Conservation (phyloP, 2,888 invertebrate species). For the Acrocyrtus sp. region DNA sequence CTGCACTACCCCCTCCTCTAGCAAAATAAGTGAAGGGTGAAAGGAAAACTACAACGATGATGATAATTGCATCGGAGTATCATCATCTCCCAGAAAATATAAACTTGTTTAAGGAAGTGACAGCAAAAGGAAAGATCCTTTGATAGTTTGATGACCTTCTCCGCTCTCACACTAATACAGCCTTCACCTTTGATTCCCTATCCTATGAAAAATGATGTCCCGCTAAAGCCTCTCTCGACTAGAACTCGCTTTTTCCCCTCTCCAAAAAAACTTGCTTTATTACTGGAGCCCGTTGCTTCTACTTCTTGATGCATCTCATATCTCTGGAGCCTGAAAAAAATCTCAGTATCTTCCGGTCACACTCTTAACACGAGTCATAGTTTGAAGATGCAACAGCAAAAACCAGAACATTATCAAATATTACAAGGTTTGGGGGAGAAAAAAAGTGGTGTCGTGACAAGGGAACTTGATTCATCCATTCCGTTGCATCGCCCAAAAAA, state of each 20-base stretch:
- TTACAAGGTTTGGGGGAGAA: conserved; percentile 7
- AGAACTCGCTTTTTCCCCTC: no score
- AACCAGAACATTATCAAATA: conserved; percentile 31
- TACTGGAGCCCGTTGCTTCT: no score
- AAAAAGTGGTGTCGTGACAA: conserved; percentile 31
- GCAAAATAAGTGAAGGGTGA: no score
- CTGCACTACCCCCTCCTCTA: no score
- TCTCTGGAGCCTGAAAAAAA: conserved; percentile 19
- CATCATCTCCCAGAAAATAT: not conserved
- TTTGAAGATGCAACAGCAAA: conserved; percentile 27
- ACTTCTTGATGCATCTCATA: no score
- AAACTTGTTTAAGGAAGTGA: not conserved
- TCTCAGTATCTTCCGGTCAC: conserved; percentile 48
- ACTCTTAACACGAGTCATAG: conserved; percentile 13
- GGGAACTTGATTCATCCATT: not conserved
- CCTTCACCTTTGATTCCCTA: conserved; percentile 43
- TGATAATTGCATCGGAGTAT: not conserved
- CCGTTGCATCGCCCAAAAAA: not conserved
- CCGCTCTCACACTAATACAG: not conserved
- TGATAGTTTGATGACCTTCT: conserved; percentile 31
- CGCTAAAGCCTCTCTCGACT: not conserved
- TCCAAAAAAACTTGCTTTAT: no score
- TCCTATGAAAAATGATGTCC: conserved; percentile 26
- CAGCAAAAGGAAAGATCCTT: no score
- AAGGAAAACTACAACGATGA: no score